Evolutionary conservation across 2,113 vertebrate genomes (phyloP).

Genomic region (Pseudonaja textilis): DNA sequence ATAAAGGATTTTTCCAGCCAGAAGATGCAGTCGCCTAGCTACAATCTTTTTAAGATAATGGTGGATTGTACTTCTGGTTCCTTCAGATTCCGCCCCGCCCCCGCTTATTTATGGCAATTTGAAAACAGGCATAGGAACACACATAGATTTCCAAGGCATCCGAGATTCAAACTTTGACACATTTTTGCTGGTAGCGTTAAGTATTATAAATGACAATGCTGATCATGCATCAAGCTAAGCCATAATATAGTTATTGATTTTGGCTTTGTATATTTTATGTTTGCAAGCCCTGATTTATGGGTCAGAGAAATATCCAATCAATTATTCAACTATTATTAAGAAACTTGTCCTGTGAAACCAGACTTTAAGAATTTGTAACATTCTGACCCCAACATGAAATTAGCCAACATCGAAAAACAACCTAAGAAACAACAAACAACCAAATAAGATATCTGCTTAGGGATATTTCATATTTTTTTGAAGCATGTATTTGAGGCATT

Average conservation of each 20-base stretch:
- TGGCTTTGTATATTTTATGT: background rate
- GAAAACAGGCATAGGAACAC: too few relatives aligned
- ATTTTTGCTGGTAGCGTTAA: background rate
- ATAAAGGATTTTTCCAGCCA: too few relatives aligned
- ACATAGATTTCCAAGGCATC: background rate
- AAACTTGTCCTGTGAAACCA: background rate
- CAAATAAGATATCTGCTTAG: background rate
- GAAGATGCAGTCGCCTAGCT: too few relatives aligned
- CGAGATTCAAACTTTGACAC: background rate
- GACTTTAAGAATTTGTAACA: background rate
- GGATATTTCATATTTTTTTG: background rate
- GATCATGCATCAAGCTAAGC: background rate
- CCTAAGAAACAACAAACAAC: background rate
- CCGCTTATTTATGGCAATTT: too few relatives aligned
- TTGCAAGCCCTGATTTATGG: background rate
- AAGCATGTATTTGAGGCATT: background rate
- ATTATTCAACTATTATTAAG: background rate
- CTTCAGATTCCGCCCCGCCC: too few relatives aligned
- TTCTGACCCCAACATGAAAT: background rate
- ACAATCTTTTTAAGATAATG: too few relatives aligned
- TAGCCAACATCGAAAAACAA: background rate
- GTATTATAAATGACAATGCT: background rate
- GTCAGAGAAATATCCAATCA: background rate
- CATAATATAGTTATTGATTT: background rate
- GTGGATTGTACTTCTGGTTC: too few relatives aligned